These are phyloP conservation scores for Drosophila guanche DNA, from an alignment of 1,140 invertebrate genomes.

Conservation along the genomic window DNA sequence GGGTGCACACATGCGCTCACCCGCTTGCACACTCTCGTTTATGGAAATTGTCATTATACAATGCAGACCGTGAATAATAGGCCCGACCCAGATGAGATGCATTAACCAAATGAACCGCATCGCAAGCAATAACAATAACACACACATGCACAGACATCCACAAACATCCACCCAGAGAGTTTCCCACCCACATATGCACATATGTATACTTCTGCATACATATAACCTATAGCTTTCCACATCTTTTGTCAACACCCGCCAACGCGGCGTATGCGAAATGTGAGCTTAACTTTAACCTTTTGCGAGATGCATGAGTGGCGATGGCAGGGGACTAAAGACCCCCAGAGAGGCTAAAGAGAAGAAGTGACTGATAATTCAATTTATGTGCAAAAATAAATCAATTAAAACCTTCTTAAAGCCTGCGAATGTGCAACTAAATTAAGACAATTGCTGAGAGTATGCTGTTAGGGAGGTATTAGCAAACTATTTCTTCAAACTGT, in stretches of 20 bases:
- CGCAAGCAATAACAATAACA: slow-evolving; percentile 55
- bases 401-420: neutral
- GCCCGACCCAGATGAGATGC: slow-evolving; percentile 63
- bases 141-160: slow-evolving; percentile 4
- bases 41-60: slow-evolving; percentile 49
- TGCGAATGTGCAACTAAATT: too few species aligned
- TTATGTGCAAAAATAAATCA: slow-evolving; percentile 9
- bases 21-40: neutral
- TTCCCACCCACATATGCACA: neutral
- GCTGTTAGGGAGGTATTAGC: too few species aligned
- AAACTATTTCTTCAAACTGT: too few species aligned
- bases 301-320: slow-evolving; percentile 3
- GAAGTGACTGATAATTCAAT: slow-evolving; percentile 12
- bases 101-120: slow-evolving; percentile 80
- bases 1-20: slow-evolving; percentile 14
- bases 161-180: neutral
- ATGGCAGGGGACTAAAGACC: neutral
- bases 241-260: slow-evolving; percentile 11
- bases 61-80: slow-evolving; percentile 72
- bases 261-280: slow-evolving; percentile 58
- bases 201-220: too few species aligned
- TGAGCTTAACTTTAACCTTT: slow-evolving; percentile 27
- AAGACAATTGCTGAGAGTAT: too few species aligned
- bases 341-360: neutral
- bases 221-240: neutral